Base-by-base conservation (phyloP, 2,888 invertebrate species). In the Campopleginae sp. region DNA sequence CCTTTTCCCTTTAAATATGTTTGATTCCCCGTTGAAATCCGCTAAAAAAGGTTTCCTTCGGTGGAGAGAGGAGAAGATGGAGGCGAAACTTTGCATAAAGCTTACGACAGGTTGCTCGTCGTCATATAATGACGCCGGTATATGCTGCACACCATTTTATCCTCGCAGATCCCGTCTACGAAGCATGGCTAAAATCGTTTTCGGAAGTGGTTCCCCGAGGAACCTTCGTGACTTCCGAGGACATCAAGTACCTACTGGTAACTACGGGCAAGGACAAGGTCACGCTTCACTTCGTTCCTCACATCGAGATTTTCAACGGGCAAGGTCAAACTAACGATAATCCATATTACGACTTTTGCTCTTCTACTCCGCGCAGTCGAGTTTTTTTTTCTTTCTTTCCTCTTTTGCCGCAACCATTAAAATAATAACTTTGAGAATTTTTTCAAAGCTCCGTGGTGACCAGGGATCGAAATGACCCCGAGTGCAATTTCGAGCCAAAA, bases 141-240 rank as follows among this genome's bases (percentile, higher is more conserved):
- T 51, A 38, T 48, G 71, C 58, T 48, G 42, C 51, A 14, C 14
- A 14, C 14, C 74, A 46, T 33, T 51, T 48, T 54, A 12, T 23
- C n/a, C 46, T 46, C 48, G 33, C 33, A 44, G 68, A 74, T 79
- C 68, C 74, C 48, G 72, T 46, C 68, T 46, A 66, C 78, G 44
- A 61, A 38, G 71, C 77, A 65, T 46, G 72, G 66, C 76, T 58
- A 81, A 84, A 84, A 84, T 84, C 84, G 84, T 84, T 84, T 84
- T 84, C 84, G 84, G 84, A 84, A 84, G 84, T 78, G 84, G 77
- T 84, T 84, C 84, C 84, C 84, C 80, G 80, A 84, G 84, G 84
- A 84, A 84, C 84, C 84, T 84, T 84, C 84, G 84, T 81, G 80
- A 84, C 84, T 84, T 84, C 84, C 84, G 84, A 84, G 77, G 80